Evolutionary conservation across 2,797 vertebrate genomes (phyloP).

Genomic region (Okamejei kenojei): DNA sequence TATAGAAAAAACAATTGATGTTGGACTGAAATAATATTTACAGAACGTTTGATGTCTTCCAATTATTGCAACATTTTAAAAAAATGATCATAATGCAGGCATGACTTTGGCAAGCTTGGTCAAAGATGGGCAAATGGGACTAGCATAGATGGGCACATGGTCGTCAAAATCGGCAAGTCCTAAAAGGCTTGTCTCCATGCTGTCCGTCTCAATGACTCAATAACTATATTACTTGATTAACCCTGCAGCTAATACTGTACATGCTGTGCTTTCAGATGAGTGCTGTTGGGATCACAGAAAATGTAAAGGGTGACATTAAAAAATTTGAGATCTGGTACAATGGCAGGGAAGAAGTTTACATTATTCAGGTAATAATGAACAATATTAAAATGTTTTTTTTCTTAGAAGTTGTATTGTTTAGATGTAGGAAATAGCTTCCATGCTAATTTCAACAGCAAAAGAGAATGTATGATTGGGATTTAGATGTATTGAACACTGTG

Average conservation of each 20-base stretch:
- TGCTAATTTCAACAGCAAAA: neutral
- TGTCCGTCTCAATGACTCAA: too few species aligned
- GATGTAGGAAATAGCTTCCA: neutral
- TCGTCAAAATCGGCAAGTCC: too few species aligned
- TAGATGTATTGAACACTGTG: neutral
- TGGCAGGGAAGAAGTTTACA: slow-evolving; percentile 87
- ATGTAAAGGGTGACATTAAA: slow-evolving; percentile 80
- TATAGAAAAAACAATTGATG: neutral
- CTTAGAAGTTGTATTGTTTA: neutral
- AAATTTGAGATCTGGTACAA: slow-evolving; percentile 94
- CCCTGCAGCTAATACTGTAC: neutral
- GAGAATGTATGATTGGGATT: neutral
- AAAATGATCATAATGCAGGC: neutral
- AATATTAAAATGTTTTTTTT: neutral
- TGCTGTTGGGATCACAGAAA: slow-evolving; percentile 84
- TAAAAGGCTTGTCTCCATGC: too few species aligned
- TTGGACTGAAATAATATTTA: neutral
- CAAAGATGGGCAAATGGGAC: too few species aligned
- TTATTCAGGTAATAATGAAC: slow-evolving; percentile 72
- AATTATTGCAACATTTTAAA: neutral
- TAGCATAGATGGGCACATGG: too few species aligned
- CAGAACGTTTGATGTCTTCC: neutral
- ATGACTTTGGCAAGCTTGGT: neutral
- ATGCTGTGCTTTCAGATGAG: slow-evolving; percentile 67
- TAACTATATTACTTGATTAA: too few species aligned